Conservation (phyloP, 1,140 invertebrate species). For the Wiebesia pumilae region DNA sequence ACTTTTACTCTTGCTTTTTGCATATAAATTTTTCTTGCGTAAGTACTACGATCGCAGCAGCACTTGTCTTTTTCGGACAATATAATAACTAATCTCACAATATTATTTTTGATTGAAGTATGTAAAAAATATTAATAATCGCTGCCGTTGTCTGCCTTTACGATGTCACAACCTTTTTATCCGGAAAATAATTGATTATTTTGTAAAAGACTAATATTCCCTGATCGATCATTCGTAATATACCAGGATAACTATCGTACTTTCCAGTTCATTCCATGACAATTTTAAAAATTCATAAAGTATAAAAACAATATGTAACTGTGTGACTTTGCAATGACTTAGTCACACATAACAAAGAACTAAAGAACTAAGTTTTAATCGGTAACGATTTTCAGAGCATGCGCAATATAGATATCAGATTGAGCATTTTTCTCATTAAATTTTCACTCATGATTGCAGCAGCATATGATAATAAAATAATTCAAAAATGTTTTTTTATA, state of each 20-base stretch:
- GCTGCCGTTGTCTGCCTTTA: conserved; percentile 16
- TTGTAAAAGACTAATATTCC: conserved; percentile 20
- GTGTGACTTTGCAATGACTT: background rate
- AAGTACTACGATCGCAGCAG: conserved; percentile 21
- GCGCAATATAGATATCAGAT: conserved; percentile 13
- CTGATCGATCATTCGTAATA: conserved; percentile 32
- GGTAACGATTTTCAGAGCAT: background rate
- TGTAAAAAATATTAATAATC: conserved; percentile 2
- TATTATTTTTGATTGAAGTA: conserved; percentile 12
- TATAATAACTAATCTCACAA: conserved; percentile 18
- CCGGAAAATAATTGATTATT: conserved; percentile 40
- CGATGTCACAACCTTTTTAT: conserved; percentile 22
- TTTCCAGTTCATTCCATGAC: conserved; percentile 6
- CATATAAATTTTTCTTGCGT: conserved; percentile 4
- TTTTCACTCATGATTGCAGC: background rate
- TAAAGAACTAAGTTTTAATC: background rate
- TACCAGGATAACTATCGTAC: background rate
- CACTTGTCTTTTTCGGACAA: conserved; percentile 32
- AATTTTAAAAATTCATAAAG: background rate
- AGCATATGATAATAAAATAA: conserved; percentile 19
- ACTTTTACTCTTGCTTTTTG: conserved; percentile 12
- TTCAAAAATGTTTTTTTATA: conserved; percentile 29
- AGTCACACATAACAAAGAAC: background rate
- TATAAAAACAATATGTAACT: background rate
- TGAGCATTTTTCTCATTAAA: background rate